A percentile compares a stretch with the other conserved stretches of the same genome.
Conservation (phyloP, 2,113 vertebrate species). For the Sceloporus undulatus region DNA sequence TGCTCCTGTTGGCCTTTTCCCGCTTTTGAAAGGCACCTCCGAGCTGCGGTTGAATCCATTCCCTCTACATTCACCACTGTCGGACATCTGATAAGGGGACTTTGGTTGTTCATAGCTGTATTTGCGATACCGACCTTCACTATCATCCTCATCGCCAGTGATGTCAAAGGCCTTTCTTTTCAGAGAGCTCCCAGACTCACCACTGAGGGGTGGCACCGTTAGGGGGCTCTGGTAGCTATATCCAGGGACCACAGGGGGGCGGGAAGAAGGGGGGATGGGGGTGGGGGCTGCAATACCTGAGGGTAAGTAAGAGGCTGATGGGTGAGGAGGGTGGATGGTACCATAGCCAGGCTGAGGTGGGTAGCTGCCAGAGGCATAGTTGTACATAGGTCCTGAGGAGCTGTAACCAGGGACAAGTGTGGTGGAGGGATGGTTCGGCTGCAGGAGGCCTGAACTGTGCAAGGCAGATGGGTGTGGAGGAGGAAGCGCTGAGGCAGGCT, state of each 20-base stretch:
- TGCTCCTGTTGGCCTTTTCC: constrained; percentile 76
- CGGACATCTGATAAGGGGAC: constrained; percentile 82
- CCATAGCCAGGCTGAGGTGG: constrained; percentile 83
- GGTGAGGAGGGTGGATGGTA: constrained; percentile 82
- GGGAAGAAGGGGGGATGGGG: constrained; percentile 78
- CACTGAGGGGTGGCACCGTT: constrained; percentile 64
- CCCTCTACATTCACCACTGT: constrained; percentile 87
- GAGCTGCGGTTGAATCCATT: constrained; percentile 81
- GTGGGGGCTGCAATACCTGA: constrained; percentile 88
- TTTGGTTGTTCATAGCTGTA: constrained; percentile 90
- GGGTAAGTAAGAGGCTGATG: constrained; percentile 85
- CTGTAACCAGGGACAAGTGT: constrained; percentile 87
- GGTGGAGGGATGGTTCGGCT: constrained; percentile 70
- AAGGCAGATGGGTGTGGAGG: constrained; percentile 80
- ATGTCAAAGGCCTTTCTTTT: constrained; percentile 94
- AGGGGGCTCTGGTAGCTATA: constrained; percentile 85
- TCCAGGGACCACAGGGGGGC: constrained; percentile 81
- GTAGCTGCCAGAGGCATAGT: constrained; percentile 84
- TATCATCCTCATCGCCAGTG: constrained; percentile 78
- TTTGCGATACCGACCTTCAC: constrained; percentile 88
- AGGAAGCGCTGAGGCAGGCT: constrained; percentile 83
- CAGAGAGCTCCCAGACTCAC: constrained; percentile 81
- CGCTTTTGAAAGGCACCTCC: constrained; percentile 81
- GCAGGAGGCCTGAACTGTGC: constrained; percentile 76
- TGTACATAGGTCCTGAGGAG: constrained; percentile 87